Evolutionary conservation across 2,888 invertebrate genomes (phyloP).

Genomic region (Habrosyne pyritoides): DNA sequence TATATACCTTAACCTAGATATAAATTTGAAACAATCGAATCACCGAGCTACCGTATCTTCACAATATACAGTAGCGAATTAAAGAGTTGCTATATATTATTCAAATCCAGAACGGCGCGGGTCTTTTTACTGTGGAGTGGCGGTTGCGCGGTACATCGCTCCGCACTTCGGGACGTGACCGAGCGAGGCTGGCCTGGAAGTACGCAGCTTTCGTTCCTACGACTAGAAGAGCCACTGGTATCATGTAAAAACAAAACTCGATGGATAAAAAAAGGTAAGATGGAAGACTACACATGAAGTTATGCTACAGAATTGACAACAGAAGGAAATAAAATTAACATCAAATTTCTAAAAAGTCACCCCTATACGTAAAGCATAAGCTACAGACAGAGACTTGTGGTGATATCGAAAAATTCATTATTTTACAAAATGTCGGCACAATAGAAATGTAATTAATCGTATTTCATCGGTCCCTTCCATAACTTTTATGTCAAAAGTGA

Average conservation of each 20-base stretch:
- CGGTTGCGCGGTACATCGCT: constrained; percentile 78
- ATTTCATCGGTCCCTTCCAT: constrained; percentile 39
- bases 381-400: too few species aligned
- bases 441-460: background rate
- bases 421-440: background rate
- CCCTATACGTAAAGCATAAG: too few species aligned
- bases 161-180: constrained; percentile 81
- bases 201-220: constrained; percentile 37
- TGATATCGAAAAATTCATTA: background rate
- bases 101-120: constrained; percentile 70
- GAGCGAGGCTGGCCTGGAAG: constrained; percentile 54
- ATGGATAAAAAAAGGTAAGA: too few species aligned
- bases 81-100: constrained; percentile 77
- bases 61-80: constrained; percentile 48
- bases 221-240: constrained; percentile 55
- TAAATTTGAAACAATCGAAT: constrained; percentile 6
- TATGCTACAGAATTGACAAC: too few species aligned
- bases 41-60: constrained; percentile 14
- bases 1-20: background rate
- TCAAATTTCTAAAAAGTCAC: too few species aligned
- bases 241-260: too few species aligned
- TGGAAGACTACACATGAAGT: too few species aligned
- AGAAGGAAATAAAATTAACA: too few species aligned
- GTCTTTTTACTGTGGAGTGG: constrained; percentile 76
- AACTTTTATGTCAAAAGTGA: constrained; percentile 51